Percentiles rank a stretch among this genome's conserved stretches.
These are phyloP conservation scores for Falco novaeseelandiae DNA, from an alignment of 2,797 vertebrate genomes.

Conservation along the genomic window DNA sequence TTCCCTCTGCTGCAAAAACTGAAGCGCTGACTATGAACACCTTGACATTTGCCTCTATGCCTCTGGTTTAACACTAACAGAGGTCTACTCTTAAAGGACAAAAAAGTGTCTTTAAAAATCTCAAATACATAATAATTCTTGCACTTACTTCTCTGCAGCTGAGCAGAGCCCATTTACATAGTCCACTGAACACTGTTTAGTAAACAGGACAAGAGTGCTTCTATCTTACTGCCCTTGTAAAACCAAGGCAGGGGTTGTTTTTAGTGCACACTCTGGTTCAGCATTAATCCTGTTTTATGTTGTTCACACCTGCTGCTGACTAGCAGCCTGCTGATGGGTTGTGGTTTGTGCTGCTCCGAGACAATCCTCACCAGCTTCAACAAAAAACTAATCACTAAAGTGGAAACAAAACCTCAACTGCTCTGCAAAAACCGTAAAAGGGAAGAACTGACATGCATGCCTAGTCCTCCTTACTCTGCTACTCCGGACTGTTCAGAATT, in stretches of 20 bases:
- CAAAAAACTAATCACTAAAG: slow-evolving; percentile 14
- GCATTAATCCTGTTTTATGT: slow-evolving; percentile 84
- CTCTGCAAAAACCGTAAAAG: not conserved
- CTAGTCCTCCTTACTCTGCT: not conserved
- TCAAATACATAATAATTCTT: not conserved
- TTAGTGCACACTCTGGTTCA: slow-evolving; percentile 79
- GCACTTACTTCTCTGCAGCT: slow-evolving; percentile 6
- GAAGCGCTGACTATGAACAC: not conserved
- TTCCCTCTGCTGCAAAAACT: not conserved
- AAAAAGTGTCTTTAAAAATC: slow-evolving; percentile 30
- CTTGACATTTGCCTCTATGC: not conserved
- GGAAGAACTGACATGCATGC: not conserved
- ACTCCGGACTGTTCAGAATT: not conserved
- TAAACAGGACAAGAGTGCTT: slow-evolving; percentile 70
- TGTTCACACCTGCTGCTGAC: slow-evolving; percentile 83
- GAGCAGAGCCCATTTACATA: slow-evolving; percentile 57
- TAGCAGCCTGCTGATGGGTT: slow-evolving; percentile 72
- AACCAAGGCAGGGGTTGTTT: slow-evolving; percentile 79
- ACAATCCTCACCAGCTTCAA: slow-evolving; percentile 45
- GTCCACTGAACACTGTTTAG: slow-evolving; percentile 75
- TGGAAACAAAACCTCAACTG: slow-evolving; percentile 20
- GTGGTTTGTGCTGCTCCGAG: slow-evolving; percentile 65
- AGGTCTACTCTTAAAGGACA: not conserved
- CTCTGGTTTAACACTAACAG: not conserved
- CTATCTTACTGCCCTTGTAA: slow-evolving; percentile 69